A percentile compares a stretch with the other conserved stretches of the same genome.
Evolutionary conservation across 2,797 vertebrate species (phyloP).

Genomic region (Enteromius fasciolatus): DNA sequence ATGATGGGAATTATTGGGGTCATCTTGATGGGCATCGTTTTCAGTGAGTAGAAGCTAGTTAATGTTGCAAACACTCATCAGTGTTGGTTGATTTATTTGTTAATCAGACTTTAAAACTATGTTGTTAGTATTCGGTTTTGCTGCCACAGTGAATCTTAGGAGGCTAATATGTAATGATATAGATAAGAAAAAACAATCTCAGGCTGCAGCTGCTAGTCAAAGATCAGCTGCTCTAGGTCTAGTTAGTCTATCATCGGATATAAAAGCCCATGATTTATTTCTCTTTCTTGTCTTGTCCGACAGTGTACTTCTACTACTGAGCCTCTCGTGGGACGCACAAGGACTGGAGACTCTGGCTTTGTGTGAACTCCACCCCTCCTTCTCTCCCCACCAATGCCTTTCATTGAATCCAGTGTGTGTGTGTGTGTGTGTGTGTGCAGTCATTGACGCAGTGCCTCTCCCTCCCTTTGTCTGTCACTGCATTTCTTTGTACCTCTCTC

Average conservation of each 20-base stretch:
- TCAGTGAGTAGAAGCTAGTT: conserved; percentile 80
- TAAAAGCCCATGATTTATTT: neutral
- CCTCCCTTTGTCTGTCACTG: conserved; percentile 26
- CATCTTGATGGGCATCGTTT: conserved; percentile 85
- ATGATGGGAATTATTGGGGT: conserved; percentile 88
- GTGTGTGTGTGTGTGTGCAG: conserved; percentile 33
- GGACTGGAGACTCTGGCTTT: conserved; percentile 44
- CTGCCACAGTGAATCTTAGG: neutral
- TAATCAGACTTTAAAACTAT: neutral
- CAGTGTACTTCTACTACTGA: conserved; percentile 83
- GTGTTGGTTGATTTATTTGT: neutral
- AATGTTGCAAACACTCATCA: neutral
- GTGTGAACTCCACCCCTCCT: conserved; percentile 50
- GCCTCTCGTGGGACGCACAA: conserved; percentile 53
- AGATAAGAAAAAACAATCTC: neutral
- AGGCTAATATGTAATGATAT: neutral
- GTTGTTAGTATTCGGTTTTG: neutral
- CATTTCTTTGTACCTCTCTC: conserved; percentile 30
- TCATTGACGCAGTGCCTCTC: conserved; percentile 52
- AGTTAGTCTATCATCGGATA: neutral
- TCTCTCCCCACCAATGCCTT: conserved; percentile 53
- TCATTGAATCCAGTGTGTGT: conserved; percentile 48
- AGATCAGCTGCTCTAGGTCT: neutral
- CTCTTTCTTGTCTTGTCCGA: conserved; percentile 29
- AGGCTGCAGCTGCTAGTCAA: neutral